Evolutionary conservation across 2,797 vertebrate genomes (phyloP), one percentile per base, ranked within the genome.

Genomic region (Typhlichthys eigenmanni): DNA sequence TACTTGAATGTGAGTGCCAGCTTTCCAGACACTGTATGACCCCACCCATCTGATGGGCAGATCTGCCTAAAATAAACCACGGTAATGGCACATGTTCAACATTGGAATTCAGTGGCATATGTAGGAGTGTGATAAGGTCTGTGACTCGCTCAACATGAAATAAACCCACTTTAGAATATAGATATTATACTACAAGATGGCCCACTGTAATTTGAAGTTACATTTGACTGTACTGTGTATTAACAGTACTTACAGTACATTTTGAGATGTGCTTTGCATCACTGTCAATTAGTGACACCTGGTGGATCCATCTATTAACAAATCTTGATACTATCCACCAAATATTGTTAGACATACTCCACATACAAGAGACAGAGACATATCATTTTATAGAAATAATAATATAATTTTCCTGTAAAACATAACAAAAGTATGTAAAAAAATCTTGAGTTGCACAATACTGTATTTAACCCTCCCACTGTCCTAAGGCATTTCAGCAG

Each of bases 271-370:
- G 32, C 29, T 43, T 38, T 66, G 1, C 50, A 75, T 66, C 55
- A 1, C 55, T 85, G 86, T 83, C 64, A 50, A 75, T 83, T 77
- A 90, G 77, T 76, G 84, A 83, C 87, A 85, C 75, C 87, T 86
- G 59, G 84, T 90, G 84, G 87, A 62, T 53, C 24, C 45, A 61
- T 60, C 60, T 32, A 34, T n/a, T 53, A 13, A 38, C 34, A 38
- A 38, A 38, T 9, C 7, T 2, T 38, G 34, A 38, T 38, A 6
- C 34, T 38, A 6, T 8, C 8, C 34, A 38, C 34, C 7, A 38
- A 38, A 38, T 6, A 38, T 38, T 38, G 1, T 38, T 38, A 2
- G 5, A 6, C 7, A 38, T 38, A 38, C 5, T 9, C 34, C 6
- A 38, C 6, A 6, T 38, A 38, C 8, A 29, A 29, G 24, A 24